Evolutionary conservation across 1,140 invertebrate species (phyloP).

Genomic region (Leptestheria dahalacensis): DNA sequence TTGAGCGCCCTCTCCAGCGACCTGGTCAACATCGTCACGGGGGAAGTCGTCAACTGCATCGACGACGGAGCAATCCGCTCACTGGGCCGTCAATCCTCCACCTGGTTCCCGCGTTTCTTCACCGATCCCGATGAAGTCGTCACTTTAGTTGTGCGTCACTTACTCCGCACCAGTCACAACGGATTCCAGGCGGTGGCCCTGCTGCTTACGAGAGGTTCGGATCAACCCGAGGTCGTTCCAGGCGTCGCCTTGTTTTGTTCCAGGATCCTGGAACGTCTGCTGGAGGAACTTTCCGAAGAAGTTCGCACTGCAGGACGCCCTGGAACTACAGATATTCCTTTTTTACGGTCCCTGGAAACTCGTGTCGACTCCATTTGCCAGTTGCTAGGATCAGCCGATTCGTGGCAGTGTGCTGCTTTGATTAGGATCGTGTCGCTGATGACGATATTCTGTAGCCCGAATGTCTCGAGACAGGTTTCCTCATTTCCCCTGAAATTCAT

Average conservation of each 20-base stretch:
- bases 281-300: background rate
- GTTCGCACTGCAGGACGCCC: background rate
- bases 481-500: background rate
- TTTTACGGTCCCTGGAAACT: background rate
- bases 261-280: background rate
- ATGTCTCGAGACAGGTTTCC: background rate
- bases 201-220: background rate
- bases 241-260: background rate
- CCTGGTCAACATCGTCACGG: background rate
- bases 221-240: background rate
- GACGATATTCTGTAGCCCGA: background rate
- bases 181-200: background rate
- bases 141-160: background rate
- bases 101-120: background rate
- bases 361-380: slow-evolving; percentile 1
- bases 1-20: background rate
- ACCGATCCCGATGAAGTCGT: background rate
- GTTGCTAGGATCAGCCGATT: background rate
- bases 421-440: background rate
- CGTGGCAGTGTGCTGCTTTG: background rate
- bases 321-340: background rate
- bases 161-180: background rate
- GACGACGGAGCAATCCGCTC: background rate
- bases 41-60: background rate
- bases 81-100: background rate